Evolutionary conservation across 2,888 invertebrate species (phyloP).

Genomic region (Drepanosiphum platanoidis): DNA sequence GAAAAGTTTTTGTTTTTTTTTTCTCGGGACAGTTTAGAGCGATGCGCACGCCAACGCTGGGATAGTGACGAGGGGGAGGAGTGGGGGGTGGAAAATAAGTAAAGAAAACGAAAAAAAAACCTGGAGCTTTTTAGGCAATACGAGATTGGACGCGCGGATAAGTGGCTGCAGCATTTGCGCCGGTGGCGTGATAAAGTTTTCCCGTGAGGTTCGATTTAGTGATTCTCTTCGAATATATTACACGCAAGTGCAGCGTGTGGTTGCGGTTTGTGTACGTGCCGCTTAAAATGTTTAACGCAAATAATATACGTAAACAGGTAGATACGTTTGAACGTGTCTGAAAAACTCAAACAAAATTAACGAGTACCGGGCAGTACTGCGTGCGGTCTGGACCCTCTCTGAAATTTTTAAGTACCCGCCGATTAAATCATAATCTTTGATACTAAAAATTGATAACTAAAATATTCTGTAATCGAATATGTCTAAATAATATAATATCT

Average conservation of each 20-base stretch:
- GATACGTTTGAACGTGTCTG: too few species aligned
- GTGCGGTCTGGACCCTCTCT: too few species aligned
- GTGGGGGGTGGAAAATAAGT: neutral
- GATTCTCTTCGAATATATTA: constrained; percentile 46
- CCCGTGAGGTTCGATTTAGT: constrained; percentile 46
- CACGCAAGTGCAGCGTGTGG: neutral
- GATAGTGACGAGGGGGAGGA: neutral
- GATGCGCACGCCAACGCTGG: neutral
- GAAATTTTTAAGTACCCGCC: too few species aligned
- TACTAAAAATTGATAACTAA: too few species aligned
- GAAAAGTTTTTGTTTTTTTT: constrained; percentile 58
- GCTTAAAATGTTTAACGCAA: neutral
- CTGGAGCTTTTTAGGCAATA: constrained; percentile 52
- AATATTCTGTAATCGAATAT: too few species aligned
- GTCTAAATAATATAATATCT: too few species aligned
- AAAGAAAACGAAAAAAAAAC: constrained; percentile 36
- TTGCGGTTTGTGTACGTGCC: neutral
- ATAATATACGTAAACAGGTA: too few species aligned
- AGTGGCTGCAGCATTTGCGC: constrained; percentile 48
- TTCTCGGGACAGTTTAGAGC: constrained; percentile 44
- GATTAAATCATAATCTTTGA: too few species aligned
- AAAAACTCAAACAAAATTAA: too few species aligned
- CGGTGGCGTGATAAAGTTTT: constrained; percentile 60
- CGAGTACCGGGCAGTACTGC: too few species aligned
- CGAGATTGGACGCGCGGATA: constrained; percentile 50